These are phyloP conservation scores for Tetragnatha montana DNA, from an alignment of 2,888 invertebrate genomes.

Conservation along the genomic window DNA sequence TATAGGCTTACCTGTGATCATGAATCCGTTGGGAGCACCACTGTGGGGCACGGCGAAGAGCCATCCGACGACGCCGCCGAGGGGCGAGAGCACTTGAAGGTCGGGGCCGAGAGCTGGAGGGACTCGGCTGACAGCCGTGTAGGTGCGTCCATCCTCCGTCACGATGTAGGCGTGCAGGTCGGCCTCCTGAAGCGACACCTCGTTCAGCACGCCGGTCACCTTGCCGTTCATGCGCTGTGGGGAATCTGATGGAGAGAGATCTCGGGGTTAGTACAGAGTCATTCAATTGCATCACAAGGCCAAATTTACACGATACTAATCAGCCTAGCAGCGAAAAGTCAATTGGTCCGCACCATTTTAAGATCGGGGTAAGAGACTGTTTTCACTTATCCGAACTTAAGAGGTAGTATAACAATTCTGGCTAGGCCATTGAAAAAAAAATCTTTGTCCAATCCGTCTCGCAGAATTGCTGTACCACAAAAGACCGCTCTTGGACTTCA, in stretches of 20 bases:
- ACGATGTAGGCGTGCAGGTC: constrained; percentile 95
- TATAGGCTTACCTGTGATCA: constrained; percentile 78
- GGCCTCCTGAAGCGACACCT: constrained; percentile 83
- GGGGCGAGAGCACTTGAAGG: constrained; percentile 87
- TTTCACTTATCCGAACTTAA: too few species aligned
- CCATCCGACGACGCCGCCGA: constrained; percentile 93
- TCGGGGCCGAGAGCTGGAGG: constrained; percentile 85
- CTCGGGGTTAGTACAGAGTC: background rate
- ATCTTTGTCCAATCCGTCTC: too few species aligned
- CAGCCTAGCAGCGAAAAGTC: too few species aligned
- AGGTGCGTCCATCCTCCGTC: constrained; percentile 89
- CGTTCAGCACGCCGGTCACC: constrained; percentile 89
- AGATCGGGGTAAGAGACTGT: too few species aligned
- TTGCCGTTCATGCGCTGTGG: constrained; percentile 93
- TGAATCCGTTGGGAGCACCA: constrained; percentile 90
- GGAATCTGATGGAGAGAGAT: constrained; percentile 79
- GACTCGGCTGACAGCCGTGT: constrained; percentile 91
- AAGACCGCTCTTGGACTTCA: too few species aligned
- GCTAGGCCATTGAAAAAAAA: too few species aligned
- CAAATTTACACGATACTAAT: too few species aligned
- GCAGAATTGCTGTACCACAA: too few species aligned
- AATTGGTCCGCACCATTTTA: too few species aligned
- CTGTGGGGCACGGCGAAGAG: constrained; percentile 89
- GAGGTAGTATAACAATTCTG: too few species aligned
- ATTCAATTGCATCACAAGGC: background rate